Percentiles rank a stretch among this genome's conserved stretches.
These are phyloP conservation scores for Anagyrus pseudococci DNA, from an alignment of 2,888 invertebrate genomes.

Conservation along the genomic window DNA sequence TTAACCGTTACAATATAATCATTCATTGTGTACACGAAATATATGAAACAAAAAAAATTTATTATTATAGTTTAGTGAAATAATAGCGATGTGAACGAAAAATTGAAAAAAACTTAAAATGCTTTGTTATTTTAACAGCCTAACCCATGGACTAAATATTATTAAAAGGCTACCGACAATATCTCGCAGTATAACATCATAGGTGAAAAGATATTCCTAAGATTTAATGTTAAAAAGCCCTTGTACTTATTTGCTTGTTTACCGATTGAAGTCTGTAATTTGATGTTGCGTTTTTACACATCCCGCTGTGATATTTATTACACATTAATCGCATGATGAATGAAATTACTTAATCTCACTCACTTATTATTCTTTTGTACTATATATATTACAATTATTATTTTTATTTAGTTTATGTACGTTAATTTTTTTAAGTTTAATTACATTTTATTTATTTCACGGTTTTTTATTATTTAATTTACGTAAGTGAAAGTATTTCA, in stretches of 20 bases:
- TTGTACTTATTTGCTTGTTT: conserved; percentile 30
- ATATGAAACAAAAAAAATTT: no score
- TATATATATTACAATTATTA: conserved; percentile 19
- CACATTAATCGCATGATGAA: conserved; percentile 32
- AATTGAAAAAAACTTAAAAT: conserved; percentile 46
- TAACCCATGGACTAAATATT: conserved; percentile 59
- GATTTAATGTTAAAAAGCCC: conserved; percentile 26
- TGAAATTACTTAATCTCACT: conserved; percentile 31
- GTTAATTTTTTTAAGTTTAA: not conserved
- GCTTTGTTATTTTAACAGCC: conserved; percentile 59
- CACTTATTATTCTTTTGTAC: conserved; percentile 16
- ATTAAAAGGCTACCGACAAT: conserved; percentile 56
- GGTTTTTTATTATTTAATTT: no score
- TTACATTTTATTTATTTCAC: not conserved
- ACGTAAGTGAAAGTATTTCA: conserved; percentile 1
- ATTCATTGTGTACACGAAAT: no score
- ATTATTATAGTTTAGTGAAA: no score
- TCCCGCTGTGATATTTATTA: conserved; percentile 20
- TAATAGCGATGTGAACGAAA: no score
- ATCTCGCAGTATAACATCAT: conserved; percentile 57
- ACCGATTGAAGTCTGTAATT: conserved; percentile 25
- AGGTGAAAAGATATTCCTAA: conserved; percentile 57
- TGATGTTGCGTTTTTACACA: conserved; percentile 21
- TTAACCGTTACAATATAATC: no score
- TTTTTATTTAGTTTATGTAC: conserved; percentile 8